phyloP scores from a whole-genome alignment of 37 sponge, comb jelly and placozoan genomes.

The Tethya wilhelma region DNA sequence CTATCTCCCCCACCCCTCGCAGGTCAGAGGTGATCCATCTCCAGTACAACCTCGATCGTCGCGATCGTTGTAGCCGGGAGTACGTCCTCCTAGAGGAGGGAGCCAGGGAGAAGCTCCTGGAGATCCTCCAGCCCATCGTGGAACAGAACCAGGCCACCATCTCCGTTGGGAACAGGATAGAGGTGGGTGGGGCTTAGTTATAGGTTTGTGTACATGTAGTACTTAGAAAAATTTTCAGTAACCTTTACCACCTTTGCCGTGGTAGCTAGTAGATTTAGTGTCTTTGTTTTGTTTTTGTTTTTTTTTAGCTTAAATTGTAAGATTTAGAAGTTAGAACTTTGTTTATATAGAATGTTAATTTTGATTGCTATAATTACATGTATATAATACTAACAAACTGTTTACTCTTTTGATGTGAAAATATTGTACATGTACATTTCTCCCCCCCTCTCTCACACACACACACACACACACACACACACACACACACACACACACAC shows the following conservation, averaged over 20 bases:
- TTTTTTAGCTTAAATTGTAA: no score
- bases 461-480: slow-evolving; percentile 4
- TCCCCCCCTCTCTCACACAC: background rate
- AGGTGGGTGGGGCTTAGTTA: slow-evolving; percentile 20
- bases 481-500: slow-evolving; percentile 5
- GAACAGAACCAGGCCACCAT: slow-evolving; percentile 32
- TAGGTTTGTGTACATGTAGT: no score
- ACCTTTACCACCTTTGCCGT: no score
- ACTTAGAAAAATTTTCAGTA: no score
- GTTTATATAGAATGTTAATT: no score
- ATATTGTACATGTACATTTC: background rate
- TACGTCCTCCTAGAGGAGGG: slow-evolving; percentile 47
- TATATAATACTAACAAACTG: no score
- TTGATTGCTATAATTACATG: no score
- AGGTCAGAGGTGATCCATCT: slow-evolving; percentile 38
- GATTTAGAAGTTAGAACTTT: no score
- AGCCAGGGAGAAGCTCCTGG: slow-evolving; percentile 10
- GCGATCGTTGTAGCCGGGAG: slow-evolving; percentile 66
- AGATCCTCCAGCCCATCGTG: slow-evolving; percentile 20
- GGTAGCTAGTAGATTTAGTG: no score
- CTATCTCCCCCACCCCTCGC: no score
- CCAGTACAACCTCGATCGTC: slow-evolving; percentile 51
- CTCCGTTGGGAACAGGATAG: slow-evolving; percentile 18
- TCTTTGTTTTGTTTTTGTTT: no score
- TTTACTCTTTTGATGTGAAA: no score